Percentiles rank a stretch among this genome's conserved stretches.
Evolutionary conservation across 2,888 invertebrate genomes (phyloP).

Genomic region (Yponomeuta cagnagella): DNA sequence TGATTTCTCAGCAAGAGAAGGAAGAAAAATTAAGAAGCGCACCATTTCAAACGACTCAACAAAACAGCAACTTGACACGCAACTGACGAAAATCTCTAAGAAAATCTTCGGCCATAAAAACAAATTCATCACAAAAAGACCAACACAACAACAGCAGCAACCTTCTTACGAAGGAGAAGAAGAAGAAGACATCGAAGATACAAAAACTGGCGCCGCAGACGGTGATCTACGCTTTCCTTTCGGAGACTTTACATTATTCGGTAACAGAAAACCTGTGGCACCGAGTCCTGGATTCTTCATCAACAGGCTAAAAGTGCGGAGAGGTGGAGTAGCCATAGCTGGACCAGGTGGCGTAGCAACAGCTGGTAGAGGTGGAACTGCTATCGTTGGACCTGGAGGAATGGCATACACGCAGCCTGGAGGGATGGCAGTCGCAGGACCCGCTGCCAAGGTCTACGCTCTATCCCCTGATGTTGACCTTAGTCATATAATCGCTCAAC

Average conservation of each 20-base stretch:
- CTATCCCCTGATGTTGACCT: constrained; percentile 78
- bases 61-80: constrained; percentile 33
- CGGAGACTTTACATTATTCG: constrained; percentile 41
- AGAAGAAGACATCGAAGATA: constrained; percentile 31
- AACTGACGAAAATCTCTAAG: constrained; percentile 32
- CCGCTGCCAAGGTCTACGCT: constrained; percentile 82
- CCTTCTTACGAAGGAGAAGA: constrained; percentile 5
- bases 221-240: constrained; percentile 46
- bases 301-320: constrained; percentile 80
- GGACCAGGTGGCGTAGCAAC: constrained; percentile 89
- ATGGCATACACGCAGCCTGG: constrained; percentile 85
- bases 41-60: constrained; percentile 36
- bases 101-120: constrained; percentile 33
- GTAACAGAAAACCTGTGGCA: constrained; percentile 44
- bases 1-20: constrained; percentile 31
- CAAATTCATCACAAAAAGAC: constrained; percentile 25
- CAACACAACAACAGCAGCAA: constrained; percentile 34
- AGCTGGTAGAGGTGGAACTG: constrained; percentile 86
- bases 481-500: constrained; percentile 65
- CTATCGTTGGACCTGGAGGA: constrained; percentile 87
- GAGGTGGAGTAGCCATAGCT: constrained; percentile 87
- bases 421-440: constrained; percentile 85
- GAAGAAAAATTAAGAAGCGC: constrained; percentile 51
- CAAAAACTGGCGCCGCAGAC: constrained; percentile 35
- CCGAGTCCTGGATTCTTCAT: constrained; percentile 80